Evolutionary conservation across 1,140 invertebrate species (phyloP), one percentile per base, ranked within the genome.

Genomic region (Drosophila lini): DNA sequence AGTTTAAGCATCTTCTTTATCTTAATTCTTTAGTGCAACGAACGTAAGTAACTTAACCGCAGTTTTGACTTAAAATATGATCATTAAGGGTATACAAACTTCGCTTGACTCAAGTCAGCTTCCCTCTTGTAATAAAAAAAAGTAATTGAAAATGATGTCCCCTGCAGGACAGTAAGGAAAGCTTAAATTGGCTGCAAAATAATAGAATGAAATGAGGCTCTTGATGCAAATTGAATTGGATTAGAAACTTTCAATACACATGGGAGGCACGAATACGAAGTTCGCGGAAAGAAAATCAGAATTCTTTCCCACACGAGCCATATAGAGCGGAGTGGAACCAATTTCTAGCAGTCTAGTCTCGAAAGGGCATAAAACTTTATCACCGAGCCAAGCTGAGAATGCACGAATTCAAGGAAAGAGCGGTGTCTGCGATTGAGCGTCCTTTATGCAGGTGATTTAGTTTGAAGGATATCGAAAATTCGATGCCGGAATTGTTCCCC

Each of bases 221-320:
- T 91, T 84, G 88, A 84, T 91, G 83, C 78, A 91, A 90, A 91
- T 91, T 91, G 88, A 91, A 90, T 91, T 90, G 88, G 88, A 91
- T 91, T 91, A 84, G 83, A 90, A 84, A 78, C 71, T 80, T 77
- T 73, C 64, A 74, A 77, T 64, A 62, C 62, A 42, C 41, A 42
- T 56, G 42, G 47, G 48, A 32, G 48, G 11, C 16, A 41, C 25
- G 47, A 48, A 25, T 3, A 15, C 9, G 45, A 32, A 36, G 13
- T 53, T 53, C 16, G 32, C 13, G 16, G 5, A 19, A 3, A 52
- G 10, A 19, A 52, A 34, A 34, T 52, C 34, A 36, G 47, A 41
- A 15, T 36, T 7, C 25, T 45, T 16, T 84, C 61, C 64, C 81
- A 56, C 36, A 76, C 57, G 61, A 62, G 32, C 50, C 53, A 67